phyloP scores from a whole-genome alignment of 2,888 invertebrate species.

The Stegophylla sp. region DNA sequence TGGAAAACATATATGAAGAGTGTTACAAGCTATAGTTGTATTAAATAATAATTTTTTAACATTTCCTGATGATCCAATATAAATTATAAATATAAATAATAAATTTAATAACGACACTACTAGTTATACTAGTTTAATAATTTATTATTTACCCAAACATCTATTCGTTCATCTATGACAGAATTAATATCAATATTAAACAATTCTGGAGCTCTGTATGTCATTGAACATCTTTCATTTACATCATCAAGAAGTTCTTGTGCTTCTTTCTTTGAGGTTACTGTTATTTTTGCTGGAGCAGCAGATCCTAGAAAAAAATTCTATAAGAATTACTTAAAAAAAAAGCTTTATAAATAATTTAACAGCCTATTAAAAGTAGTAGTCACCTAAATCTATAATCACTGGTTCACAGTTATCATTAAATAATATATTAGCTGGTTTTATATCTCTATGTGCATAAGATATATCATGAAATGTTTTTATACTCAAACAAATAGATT shows the following conservation, averaged over 20 bases:
- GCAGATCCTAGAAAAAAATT: slow-evolving; percentile 69
- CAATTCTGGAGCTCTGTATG: slow-evolving; percentile 86
- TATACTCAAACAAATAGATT: slow-evolving; percentile 77
- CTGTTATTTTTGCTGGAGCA: slow-evolving; percentile 72
- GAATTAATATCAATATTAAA: slow-evolving; percentile 84
- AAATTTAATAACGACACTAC: slow-evolving; percentile 61
- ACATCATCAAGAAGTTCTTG: slow-evolving; percentile 79
- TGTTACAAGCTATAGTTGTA: slow-evolving; percentile 26
- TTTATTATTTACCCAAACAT: slow-evolving; percentile 76
- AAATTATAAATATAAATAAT: slow-evolving; percentile 16
- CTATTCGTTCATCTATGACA: slow-evolving; percentile 81
- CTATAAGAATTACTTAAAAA: slow-evolving; percentile 17
- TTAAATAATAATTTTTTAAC: slow-evolving; percentile 25
- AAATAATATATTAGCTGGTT: slow-evolving; percentile 83
- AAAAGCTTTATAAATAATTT: slow-evolving; percentile 23
- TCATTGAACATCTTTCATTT: slow-evolving; percentile 85
- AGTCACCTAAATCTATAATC: slow-evolving; percentile 80
- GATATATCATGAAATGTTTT: slow-evolving; percentile 78
- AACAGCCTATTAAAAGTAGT: slow-evolving; percentile 43
- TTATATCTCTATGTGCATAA: slow-evolving; percentile 83
- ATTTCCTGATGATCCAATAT: background rate
- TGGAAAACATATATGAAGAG: slow-evolving; percentile 29
- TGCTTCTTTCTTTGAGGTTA: slow-evolving; percentile 74
- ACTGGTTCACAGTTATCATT: slow-evolving; percentile 75
- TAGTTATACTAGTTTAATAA: slow-evolving; percentile 29